phyloP scores from a whole-genome alignment of 2,113 vertebrate species.

The Myotis brandtii region DNA sequence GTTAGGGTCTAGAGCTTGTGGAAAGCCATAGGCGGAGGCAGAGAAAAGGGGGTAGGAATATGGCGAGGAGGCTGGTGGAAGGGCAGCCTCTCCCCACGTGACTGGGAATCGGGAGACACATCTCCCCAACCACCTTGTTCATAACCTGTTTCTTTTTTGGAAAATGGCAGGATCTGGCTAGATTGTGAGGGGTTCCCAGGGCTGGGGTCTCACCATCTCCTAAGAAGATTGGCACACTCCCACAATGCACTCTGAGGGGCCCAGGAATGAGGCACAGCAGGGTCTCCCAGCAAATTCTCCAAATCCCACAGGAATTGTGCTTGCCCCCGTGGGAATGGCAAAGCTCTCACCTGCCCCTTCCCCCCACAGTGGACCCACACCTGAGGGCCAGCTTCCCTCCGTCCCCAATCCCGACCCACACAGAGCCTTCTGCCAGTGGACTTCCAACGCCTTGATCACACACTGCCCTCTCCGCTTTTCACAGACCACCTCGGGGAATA shows the following conservation, averaged over 20 bases:
- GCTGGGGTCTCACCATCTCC: not conserved
- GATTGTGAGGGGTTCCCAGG: too few relatives aligned
- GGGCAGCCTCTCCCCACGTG: accelerated
- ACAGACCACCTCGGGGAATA: not conserved
- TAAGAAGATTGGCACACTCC: not conserved
- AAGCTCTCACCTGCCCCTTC: accelerated
- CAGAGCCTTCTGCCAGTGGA: not conserved
- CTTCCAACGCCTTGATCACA: not conserved
- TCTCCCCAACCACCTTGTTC: not conserved
- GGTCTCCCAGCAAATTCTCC: not conserved
- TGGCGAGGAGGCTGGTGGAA: accelerated
- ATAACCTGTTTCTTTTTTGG: not conserved
- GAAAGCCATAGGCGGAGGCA: not conserved
- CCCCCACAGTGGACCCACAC: accelerated
- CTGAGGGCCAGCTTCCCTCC: too few relatives aligned
- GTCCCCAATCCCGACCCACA: not conserved
- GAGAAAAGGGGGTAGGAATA: accelerated
- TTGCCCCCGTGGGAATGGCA: accelerated
- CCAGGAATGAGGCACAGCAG: not conserved
- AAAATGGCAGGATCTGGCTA: not conserved
- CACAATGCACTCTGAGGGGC: not conserved
- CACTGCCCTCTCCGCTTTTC: too few relatives aligned
- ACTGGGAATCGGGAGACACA: not conserved
- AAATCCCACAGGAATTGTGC: accelerated
- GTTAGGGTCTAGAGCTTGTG: not conserved